Evolutionary conservation across 2,888 invertebrate genomes (phyloP).

Genomic region (Chaetogeoica ovagalla): DNA sequence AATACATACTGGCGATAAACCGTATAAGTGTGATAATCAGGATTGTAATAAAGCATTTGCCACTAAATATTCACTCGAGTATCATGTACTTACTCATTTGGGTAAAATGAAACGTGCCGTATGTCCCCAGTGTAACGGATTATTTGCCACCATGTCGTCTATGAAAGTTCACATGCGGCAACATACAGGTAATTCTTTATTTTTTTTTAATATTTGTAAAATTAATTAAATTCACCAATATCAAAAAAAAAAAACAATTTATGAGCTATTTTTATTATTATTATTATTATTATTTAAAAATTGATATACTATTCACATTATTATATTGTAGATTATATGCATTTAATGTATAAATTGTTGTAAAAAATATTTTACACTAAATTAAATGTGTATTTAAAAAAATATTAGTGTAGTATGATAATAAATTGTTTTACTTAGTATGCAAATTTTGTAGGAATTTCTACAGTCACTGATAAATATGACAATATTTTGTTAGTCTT

Average conservation of each 20-base stretch:
- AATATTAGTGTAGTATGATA: too few species aligned
- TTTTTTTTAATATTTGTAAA: not conserved
- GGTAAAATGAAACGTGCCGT: slow-evolving; percentile 46
- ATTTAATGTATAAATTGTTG: too few species aligned
- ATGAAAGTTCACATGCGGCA: slow-evolving; percentile 46
- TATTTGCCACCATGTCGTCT: slow-evolving; percentile 40
- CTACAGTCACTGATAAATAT: too few species aligned
- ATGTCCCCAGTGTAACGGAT: slow-evolving; percentile 33
- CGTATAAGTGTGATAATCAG: slow-evolving; percentile 26
- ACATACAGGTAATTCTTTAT: slow-evolving; percentile 28
- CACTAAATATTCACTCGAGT: slow-evolving; percentile 35
- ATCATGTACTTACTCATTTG: slow-evolving; percentile 39
- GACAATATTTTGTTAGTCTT: not conserved
- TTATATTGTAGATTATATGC: too few species aligned
- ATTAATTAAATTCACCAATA: not conserved
- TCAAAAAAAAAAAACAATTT: not conserved
- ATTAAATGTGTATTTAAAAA: too few species aligned
- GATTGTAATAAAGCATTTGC: slow-evolving; percentile 46
- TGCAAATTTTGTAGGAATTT: too few species aligned
- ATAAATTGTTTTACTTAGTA: too few species aligned
- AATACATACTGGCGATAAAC: slow-evolving; percentile 41
- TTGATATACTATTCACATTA: not conserved
- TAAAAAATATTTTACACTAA: too few species aligned
- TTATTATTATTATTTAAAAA: not conserved
- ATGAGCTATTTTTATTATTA: not conserved